Conservation (phyloP, 2,888 invertebrate species). For the Lycocerus yunnanus region DNA sequence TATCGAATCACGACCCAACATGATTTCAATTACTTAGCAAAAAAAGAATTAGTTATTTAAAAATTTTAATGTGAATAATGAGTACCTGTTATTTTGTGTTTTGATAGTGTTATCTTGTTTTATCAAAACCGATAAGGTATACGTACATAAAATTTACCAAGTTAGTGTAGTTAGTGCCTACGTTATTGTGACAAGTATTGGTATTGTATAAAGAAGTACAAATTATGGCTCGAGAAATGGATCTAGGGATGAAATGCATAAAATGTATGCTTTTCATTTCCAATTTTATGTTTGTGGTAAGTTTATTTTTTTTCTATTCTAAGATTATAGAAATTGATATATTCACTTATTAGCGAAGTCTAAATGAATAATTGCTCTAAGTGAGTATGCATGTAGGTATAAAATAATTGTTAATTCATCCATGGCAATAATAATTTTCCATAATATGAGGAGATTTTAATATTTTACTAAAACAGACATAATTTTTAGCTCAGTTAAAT, state of each 20-base stretch:
- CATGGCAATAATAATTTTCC: not conserved
- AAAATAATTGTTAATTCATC: too few species aligned
- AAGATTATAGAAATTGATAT: not conserved
- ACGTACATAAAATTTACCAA: not conserved
- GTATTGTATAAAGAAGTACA: not conserved
- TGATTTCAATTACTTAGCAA: too few species aligned
- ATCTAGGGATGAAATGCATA: conserved; percentile 67
- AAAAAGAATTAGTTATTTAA: too few species aligned
- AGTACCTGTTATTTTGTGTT: not conserved
- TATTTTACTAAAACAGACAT: not conserved
- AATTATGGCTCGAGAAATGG: conserved; percentile 53
- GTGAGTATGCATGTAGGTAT: too few species aligned
- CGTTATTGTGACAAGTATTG: not conserved
- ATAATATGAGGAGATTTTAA: not conserved
- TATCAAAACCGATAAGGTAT: not conserved
- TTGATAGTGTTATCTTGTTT: not conserved
- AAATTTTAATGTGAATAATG: too few species aligned
- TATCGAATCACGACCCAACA: not conserved
- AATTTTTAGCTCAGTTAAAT: not conserved
- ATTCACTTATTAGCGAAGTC: not conserved
- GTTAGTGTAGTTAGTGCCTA: not conserved
- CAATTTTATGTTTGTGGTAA: conserved; percentile 69
- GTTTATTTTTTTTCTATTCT: conserved; percentile 40
- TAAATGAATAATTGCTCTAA: too few species aligned
- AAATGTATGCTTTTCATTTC: conserved; percentile 71